Percentiles rank a stretch among this genome's conserved stretches.
Evolutionary conservation across 2,113 vertebrate species (phyloP).

Genomic region (Tonatia bakeri): DNA sequence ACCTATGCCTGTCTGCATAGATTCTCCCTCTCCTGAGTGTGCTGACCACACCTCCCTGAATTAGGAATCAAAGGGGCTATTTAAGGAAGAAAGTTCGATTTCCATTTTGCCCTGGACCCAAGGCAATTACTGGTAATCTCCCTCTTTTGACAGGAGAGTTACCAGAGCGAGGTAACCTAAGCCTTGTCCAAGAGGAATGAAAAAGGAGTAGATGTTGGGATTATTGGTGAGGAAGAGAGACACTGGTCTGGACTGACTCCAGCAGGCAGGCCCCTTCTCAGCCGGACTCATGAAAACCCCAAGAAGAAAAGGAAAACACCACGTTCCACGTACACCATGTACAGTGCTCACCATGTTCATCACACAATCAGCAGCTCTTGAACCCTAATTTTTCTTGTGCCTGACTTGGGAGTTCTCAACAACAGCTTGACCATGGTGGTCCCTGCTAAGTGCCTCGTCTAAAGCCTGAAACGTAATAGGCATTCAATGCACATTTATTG

Average conservation of each 20-base stretch:
- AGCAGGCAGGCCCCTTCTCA: background rate
- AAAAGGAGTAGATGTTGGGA: background rate
- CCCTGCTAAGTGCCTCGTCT: background rate
- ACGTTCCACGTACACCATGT: rapidly evolving
- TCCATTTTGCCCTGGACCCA: background rate
- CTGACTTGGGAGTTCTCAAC: background rate
- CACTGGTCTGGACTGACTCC: too few relatives aligned
- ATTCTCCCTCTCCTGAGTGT: background rate
- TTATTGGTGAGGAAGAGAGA: background rate
- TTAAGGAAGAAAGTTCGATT: background rate
- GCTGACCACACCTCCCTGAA: background rate
- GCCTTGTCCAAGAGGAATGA: background rate
- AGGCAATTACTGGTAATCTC: background rate
- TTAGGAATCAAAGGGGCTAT: background rate
- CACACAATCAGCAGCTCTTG: rapidly evolving
- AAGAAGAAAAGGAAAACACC: background rate
- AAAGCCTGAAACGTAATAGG: background rate
- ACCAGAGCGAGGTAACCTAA: background rate
- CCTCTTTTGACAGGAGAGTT: background rate
- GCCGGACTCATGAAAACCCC: background rate
- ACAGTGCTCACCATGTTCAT: background rate
- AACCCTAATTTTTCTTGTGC: background rate
- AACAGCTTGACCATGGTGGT: background rate
- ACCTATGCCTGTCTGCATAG: too few relatives aligned
- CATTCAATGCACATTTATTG: background rate